These are phyloP conservation scores for Mythimna vitellina DNA, from an alignment of 2,888 invertebrate genomes.

Conservation along the genomic window DNA sequence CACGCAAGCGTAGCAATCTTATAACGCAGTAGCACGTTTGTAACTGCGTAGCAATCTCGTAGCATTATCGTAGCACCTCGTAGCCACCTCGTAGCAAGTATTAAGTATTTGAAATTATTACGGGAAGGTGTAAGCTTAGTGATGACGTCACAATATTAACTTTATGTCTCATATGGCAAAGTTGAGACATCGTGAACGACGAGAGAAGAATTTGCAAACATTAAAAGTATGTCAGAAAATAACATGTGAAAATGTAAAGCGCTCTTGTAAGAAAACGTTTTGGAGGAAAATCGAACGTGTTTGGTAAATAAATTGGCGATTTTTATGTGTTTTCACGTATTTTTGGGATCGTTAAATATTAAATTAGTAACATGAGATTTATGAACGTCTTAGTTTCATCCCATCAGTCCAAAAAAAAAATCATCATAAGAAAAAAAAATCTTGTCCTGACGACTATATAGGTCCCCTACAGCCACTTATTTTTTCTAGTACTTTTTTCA, in stretches of 20 bases:
- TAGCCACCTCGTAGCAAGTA: conserved; percentile 57
- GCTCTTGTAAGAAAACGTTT: neutral
- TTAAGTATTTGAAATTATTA: conserved; percentile 51
- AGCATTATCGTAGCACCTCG: conserved; percentile 28
- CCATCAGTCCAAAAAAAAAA: no score
- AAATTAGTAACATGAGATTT: neutral
- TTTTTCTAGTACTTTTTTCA: no score
- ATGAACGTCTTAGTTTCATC: no score
- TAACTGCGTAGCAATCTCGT: conserved; percentile 42
- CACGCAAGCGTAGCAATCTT: conserved; percentile 41
- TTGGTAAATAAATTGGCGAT: neutral
- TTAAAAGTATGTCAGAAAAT: conserved; percentile 55
- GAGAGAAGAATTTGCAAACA: conserved; percentile 54
- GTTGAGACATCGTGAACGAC: conserved; percentile 26
- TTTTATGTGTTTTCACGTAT: neutral
- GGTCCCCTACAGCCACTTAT: no score
- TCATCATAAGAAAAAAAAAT: no score
- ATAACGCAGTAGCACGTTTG: conserved; percentile 20
- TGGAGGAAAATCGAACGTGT: neutral
- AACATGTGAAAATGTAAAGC: conserved; percentile 12
- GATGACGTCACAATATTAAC: conserved; percentile 50
- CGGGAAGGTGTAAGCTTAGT: conserved; percentile 54
- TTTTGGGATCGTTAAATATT: neutral
- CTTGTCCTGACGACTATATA: no score
- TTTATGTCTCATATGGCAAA: conserved; percentile 42